Evolutionary conservation across 2,888 invertebrate species (phyloP).

Genomic region (Ceraclea dissimilis): DNA sequence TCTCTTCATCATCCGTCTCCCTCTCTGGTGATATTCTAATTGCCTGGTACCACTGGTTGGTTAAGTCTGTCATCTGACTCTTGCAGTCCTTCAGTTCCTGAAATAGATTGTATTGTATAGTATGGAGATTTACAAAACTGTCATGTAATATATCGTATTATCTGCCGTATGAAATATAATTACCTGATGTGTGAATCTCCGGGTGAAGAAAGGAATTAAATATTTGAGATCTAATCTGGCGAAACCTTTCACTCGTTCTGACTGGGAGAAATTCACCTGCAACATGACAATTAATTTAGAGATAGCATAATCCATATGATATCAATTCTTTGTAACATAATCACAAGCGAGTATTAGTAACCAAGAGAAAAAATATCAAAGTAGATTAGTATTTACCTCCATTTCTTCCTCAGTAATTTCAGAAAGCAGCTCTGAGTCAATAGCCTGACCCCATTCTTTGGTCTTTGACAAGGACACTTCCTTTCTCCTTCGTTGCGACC

Average conservation of each 20-base stretch:
- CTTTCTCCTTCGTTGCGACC: conserved; percentile 57
- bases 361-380: no score
- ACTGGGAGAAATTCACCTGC: conserved; percentile 65
- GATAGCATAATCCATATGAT: no score
- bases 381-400: no score
- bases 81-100: conserved; percentile 93
- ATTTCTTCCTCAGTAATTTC: conserved; percentile 90
- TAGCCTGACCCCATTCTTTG: conserved; percentile 93
- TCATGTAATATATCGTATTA: neutral
- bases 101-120: conserved; percentile 19
- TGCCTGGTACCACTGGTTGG: conserved; percentile 96
- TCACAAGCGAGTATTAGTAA: no score
- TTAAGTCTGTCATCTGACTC: conserved; percentile 92
- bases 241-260: conserved; percentile 73
- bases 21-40: conserved; percentile 83
- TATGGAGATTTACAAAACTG: neutral
- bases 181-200: conserved; percentile 90
- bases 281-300: no score
- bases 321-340: no score
- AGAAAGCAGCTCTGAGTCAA: conserved; percentile 88
- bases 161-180: neutral
- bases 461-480: conserved; percentile 95
- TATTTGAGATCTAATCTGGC: conserved; percentile 88
- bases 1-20: conserved; percentile 59
- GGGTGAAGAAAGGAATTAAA: conserved; percentile 92